Evolutionary conservation across 2,113 vertebrate species (phyloP).

Genomic region (Diadophis punctatus): DNA sequence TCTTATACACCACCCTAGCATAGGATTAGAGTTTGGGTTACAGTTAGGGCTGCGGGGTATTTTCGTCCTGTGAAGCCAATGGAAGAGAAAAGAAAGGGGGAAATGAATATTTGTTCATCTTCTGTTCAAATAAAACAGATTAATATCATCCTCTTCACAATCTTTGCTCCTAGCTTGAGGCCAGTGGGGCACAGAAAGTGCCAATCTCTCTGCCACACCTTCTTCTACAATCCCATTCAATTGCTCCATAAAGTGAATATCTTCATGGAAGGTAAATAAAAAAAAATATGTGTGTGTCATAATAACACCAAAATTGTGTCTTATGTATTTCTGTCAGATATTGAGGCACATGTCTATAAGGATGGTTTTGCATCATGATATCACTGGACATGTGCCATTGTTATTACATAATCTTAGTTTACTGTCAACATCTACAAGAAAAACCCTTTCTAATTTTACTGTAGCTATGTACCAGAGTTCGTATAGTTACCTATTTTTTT

Average conservation of each 20-base stretch:
- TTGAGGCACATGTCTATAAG: not conserved
- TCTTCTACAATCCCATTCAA: not conserved
- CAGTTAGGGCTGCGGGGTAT: not conserved
- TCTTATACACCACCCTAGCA: not conserved
- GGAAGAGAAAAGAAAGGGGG: not conserved
- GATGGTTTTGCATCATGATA: not conserved
- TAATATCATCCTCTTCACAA: no score
- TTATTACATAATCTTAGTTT: not conserved
- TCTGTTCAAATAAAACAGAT: not conserved
- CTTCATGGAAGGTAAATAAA: not conserved
- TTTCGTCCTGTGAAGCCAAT: not conserved
- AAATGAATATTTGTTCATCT: not conserved
- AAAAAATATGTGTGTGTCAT: not conserved
- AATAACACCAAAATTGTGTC: not conserved
- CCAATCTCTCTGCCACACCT: not conserved
- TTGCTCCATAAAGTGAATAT: not conserved
- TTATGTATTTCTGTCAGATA: not conserved
- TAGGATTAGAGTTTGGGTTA: not conserved
- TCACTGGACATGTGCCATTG: not conserved
- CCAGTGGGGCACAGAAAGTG: not conserved
- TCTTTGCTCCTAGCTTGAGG: not conserved
- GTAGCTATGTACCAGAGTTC: not conserved
- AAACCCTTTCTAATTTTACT: not conserved
- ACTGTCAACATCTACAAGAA: not conserved
- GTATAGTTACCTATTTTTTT: not conserved